phyloP scores from a whole-genome alignment of 2,113 vertebrate species.

The Prietella phreatophila region DNA sequence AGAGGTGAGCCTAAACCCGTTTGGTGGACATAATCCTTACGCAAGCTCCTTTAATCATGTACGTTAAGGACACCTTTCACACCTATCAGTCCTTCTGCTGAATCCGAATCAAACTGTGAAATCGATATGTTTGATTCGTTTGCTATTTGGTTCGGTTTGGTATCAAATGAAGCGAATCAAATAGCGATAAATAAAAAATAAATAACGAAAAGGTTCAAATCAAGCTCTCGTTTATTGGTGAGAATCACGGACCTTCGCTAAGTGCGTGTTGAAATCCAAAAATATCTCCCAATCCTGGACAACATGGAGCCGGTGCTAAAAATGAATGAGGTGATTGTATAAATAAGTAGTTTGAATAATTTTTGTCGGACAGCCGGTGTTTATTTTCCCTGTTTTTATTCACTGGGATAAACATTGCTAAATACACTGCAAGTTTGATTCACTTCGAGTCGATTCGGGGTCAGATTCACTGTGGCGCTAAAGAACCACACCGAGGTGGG shows the following conservation, averaged over 20 bases:
- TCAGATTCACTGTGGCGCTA: not conserved
- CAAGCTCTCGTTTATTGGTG: too few relatives aligned
- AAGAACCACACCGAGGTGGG: not conserved
- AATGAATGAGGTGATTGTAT: not conserved
- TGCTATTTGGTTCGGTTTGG: not conserved
- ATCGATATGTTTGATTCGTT: not conserved
- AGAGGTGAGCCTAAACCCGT: conserved; percentile 59
- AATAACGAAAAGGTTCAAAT: not conserved
- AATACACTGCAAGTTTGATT: not conserved
- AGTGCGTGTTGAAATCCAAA: not conserved
- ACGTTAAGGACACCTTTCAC: not conserved
- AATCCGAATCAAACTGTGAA: not conserved
- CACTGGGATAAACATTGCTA: not conserved
- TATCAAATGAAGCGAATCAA: not conserved
- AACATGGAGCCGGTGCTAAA: not conserved
- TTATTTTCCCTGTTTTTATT: not conserved
- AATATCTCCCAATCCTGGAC: not conserved
- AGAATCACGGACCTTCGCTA: not conserved
- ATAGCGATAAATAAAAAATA: not conserved
- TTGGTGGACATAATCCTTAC: too few relatives aligned
- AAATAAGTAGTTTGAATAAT: not conserved
- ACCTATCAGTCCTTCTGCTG: not conserved
- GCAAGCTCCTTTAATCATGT: not conserved
- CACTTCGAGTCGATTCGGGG: not conserved
- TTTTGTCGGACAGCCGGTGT: not conserved